Base-by-base conservation (phyloP, 1,140 invertebrate genomes). In the Phthorimaea operculella region DNA sequence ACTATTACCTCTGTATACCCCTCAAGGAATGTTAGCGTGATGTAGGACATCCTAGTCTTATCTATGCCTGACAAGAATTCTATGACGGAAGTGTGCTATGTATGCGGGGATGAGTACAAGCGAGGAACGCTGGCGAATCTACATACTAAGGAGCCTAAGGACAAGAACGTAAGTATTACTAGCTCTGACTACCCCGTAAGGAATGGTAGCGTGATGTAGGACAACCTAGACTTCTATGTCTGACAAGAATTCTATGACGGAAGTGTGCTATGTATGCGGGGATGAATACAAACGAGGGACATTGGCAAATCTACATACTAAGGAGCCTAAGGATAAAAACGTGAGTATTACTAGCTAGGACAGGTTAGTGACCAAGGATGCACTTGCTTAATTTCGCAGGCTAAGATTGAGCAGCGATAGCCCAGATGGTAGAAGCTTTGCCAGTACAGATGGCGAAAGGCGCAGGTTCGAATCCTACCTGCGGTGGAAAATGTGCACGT, bases 11-110 rank as follows among this genome's bases (percentile, higher is more conserved):
- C n/a, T n/a, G n/a, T n/a, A n/a, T n/a, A n/a, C n/a, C n/a, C n/a
- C n/a, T n/a, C n/a, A n/a, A n/a, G n/a, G n/a, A n/a, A n/a, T n/a
- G n/a, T n/a, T n/a, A n/a, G n/a, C n/a, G n/a, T n/a, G n/a, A n/a
- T n/a, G n/a, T n/a, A n/a, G n/a, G 93, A 94, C 68, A 94, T 95
- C 63, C 83, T 96, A 50, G 94, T 96, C 83, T 86, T 96, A 51
- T 94, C 93, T 54, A 95, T 96, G 93, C 94, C 94, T 1, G 93
- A 95, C 71, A 96, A 96, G 86, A 95, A 96, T 86, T 93, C 93
- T 39, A 90, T 92, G 54, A 94, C 93, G 44, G 94, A 95, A 87
- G 94, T 95, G 16, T 96, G 92, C 78, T 94, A 94, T 76, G 91
- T 95, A 10, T 96, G 94, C 77, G 94, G 94, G n/a, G 93, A 94